phyloP scores from a whole-genome alignment of 2,113 vertebrate genomes.

The Puntigrus tetrazona region DNA sequence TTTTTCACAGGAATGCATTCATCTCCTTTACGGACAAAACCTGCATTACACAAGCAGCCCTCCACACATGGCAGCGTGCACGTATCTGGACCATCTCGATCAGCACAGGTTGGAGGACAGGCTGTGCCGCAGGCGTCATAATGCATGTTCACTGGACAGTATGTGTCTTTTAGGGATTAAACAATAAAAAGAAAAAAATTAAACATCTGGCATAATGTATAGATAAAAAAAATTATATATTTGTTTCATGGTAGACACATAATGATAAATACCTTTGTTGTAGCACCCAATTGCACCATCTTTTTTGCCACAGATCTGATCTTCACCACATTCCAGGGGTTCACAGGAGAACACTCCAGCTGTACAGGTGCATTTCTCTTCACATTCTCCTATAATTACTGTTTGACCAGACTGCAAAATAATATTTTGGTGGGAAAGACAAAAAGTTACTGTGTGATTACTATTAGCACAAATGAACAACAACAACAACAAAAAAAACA shows the following conservation, averaged over 20 bases:
- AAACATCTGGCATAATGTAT: background rate
- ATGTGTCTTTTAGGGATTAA: conserved; percentile 46
- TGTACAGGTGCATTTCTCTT: conserved; percentile 50
- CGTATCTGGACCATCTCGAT: conserved; percentile 29
- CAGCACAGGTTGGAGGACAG: conserved; percentile 62
- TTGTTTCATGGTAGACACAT: background rate
- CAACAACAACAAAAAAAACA: background rate
- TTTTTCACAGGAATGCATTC: conserved; percentile 53
- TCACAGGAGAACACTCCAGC: conserved; percentile 47
- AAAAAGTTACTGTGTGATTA: background rate
- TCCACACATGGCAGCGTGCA: conserved; percentile 61
- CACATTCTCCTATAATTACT: conserved; percentile 42
- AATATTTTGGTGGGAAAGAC: background rate
- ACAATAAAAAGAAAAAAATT: background rate
- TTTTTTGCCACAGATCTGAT: conserved; percentile 46
- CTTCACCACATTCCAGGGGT: conserved; percentile 26
- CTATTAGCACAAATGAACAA: background rate
- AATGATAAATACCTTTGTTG: conserved; percentile 5
- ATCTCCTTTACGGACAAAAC: conserved; percentile 60
- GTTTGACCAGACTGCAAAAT: conserved; percentile 52
- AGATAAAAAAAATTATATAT: background rate
- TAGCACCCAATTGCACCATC: conserved; percentile 48
- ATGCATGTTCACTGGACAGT: conserved; percentile 65
- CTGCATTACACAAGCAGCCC: conserved; percentile 62
- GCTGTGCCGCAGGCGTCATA: conserved; percentile 62